Base-by-base conservation (phyloP, 2,888 invertebrate genomes). In the Pristionchus exspectatus region DNA sequence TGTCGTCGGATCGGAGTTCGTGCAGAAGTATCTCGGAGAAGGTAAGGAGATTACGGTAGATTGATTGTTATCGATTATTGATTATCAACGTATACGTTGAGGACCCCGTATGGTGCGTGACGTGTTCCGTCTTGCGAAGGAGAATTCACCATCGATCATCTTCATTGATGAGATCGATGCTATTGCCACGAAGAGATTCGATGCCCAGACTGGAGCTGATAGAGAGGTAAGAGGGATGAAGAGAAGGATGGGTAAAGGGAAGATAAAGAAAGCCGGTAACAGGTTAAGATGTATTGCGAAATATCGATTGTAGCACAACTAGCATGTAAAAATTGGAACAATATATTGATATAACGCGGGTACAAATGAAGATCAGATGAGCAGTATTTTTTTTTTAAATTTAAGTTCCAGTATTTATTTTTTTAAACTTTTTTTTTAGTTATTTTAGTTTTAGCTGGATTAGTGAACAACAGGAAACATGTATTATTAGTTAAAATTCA, bases 151-250 rank as follows among this genome's bases (percentile, higher is more conserved):
- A 0, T 98, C 99, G 2, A 99, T 99, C 94, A 99, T 99, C 94
- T 99, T 99, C 95, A 99, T 99, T 95, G 99, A 99, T 96, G 99
- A 99, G 96, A 99, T 99, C 94, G 99, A 99, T 96, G 99, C 99
- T 66, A 99, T 99, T 94, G 99, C 99, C 21, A 99, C 99, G 9
- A 99, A 99, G 96, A 90, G 83, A 69, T 93, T 93, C 90, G 93
- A 93, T 90, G 95, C 95, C 18, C 95, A 95, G 89, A 95, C 95
- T 56, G 95, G 95, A 66, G 95, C 95, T 38, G 95, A 95, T 91
- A 91, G 95, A 77, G 93, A 92, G 89, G 92, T 91, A 10, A 87
- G 44, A 44, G 44, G 24, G 24, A 44, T 10, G 44, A 50, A 10
- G 44, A 50, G 44, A 50, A 50, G 5, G 24, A 27, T 1, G 69